phyloP scores from a whole-genome alignment of 35 echinoderm and acorn worm species.

The Lytechinus pictus region DNA sequence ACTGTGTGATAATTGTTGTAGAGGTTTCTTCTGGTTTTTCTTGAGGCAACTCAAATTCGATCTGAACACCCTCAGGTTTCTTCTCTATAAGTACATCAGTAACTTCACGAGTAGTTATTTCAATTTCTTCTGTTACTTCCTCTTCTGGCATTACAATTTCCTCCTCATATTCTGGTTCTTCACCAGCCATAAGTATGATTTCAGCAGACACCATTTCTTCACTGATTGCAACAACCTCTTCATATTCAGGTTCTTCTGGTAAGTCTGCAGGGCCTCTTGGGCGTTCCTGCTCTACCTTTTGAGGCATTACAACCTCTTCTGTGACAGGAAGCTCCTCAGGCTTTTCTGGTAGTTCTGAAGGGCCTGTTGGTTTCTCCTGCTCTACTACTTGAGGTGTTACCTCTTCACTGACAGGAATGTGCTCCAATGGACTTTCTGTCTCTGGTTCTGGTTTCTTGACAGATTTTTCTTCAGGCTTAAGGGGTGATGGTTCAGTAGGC shows the following conservation, averaged over 20 bases:
- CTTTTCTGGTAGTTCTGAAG: background rate
- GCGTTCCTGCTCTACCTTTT: background rate
- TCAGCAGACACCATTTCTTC: conserved; percentile 50
- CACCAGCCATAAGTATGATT: conserved; percentile 50
- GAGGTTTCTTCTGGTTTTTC: conserved; percentile 29
- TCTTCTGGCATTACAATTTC: conserved; percentile 52
- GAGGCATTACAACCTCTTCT: conserved; percentile 21
- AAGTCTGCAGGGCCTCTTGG: conserved; percentile 43
- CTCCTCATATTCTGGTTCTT: conserved; percentile 48
- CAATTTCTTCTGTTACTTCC: conserved; percentile 43
- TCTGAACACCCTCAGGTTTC: background rate
- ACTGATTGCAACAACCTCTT: conserved; percentile 35
- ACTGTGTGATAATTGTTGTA: background rate
- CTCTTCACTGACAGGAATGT: background rate
- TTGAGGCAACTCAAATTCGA: conserved; percentile 26
- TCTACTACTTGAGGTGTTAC: background rate
- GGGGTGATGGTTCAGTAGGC: conserved; percentile 26
- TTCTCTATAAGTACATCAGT: background rate
- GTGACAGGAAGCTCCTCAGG: background rate
- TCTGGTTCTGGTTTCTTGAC: background rate
- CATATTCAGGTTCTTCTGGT: conserved; percentile 51
- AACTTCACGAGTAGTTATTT: conserved; percentile 35
- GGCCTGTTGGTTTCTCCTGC: background rate
- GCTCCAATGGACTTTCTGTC: background rate
- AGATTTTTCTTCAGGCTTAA: background rate